Evolutionary conservation across 1,140 invertebrate genomes (phyloP).

Genomic region (Elysia chlorotica): DNA sequence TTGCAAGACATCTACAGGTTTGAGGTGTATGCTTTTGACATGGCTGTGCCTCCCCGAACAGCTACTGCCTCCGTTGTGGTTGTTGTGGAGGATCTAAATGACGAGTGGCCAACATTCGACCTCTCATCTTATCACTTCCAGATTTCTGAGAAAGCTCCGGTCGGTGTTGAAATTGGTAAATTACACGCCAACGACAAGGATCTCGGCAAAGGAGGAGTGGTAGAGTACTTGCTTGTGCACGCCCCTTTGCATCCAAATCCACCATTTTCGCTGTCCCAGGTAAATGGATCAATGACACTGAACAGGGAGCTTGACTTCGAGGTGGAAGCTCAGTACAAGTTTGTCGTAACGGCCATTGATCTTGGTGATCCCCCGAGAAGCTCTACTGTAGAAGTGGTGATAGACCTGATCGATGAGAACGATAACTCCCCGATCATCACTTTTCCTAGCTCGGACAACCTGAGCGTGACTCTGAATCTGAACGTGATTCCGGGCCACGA

Average conservation of each 20-base stretch:
- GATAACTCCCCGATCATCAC: constrained; percentile 44
- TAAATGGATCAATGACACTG: constrained; percentile 78
- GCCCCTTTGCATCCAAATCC: neutral
- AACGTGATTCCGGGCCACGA: constrained; percentile 26
- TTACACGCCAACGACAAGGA: constrained; percentile 91
- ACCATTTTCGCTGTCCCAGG: constrained; percentile 9
- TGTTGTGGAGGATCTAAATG: constrained; percentile 85
- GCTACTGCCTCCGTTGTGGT: constrained; percentile 78
- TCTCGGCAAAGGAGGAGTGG: constrained; percentile 85
- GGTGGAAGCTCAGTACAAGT: constrained; percentile 80
- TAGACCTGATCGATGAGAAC: constrained; percentile 80
- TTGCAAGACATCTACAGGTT: constrained; percentile 73
- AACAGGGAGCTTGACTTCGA: constrained; percentile 87
- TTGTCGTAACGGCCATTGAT: constrained; percentile 82
- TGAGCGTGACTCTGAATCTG: constrained; percentile 31
- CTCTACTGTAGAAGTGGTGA: constrained; percentile 72
- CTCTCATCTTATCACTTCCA: constrained; percentile 78
- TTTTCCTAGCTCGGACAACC: constrained; percentile 35
- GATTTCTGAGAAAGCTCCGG: constrained; percentile 81
- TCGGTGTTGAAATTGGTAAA: constrained; percentile 81
- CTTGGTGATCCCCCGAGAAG: constrained; percentile 68
- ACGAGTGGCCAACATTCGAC: constrained; percentile 85
- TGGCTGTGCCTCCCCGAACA: constrained; percentile 75
- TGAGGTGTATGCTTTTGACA: constrained; percentile 78
- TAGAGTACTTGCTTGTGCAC: constrained; percentile 79